Base-by-base conservation (phyloP, 2,113 vertebrate species). In the Mohoua ochrocephala region DNA sequence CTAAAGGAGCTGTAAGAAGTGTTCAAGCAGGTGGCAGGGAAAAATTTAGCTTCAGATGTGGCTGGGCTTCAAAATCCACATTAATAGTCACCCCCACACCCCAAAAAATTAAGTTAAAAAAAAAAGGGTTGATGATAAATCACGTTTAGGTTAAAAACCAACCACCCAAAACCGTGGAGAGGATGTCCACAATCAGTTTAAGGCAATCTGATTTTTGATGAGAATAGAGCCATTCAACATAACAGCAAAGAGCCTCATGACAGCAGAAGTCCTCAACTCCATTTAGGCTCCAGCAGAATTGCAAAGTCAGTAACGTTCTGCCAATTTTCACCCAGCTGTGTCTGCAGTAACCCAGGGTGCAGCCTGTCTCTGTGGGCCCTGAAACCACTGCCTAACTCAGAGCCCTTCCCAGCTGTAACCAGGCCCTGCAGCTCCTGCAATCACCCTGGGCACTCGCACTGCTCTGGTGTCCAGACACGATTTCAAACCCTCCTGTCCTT, bases 21-120 rank as follows among this genome's bases (percentile, higher is more conserved):
- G 39, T 63, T 73, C 16, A 17, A 61, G 76, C 15, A 53, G 54
- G 71, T 60, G 67, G 21, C 31, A 94, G 68, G 41, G 11, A 67
- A 45, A 2, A 16, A 54, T 28, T 75, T 53, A 84, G 26, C 35
- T 91, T 78, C 75, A 37, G 45, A 22, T 73, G 30, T 41, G 73
- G 27, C 47, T 39, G 20, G 50, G 30, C 57, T 95, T 96, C 81
- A 74, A 91, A 96, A 71, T 28, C n/a, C 35, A 39, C 60, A 41
- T 31, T 90, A 50, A 90, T 47, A 27, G 83, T 87, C 33, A 70
- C 8, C 33, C 4, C 28, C 60, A 23, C 16, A 1, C 6, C 50
- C 54, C 63, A 44, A 79, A 11, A 85, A 35, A 6, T 6, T 17
- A 13, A 7, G 3, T n/a, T n/a, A n/a, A 52, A 50, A 35, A 76